phyloP scores from a whole-genome alignment of 2,888 invertebrate genomes.

The Cantharis rufa region DNA sequence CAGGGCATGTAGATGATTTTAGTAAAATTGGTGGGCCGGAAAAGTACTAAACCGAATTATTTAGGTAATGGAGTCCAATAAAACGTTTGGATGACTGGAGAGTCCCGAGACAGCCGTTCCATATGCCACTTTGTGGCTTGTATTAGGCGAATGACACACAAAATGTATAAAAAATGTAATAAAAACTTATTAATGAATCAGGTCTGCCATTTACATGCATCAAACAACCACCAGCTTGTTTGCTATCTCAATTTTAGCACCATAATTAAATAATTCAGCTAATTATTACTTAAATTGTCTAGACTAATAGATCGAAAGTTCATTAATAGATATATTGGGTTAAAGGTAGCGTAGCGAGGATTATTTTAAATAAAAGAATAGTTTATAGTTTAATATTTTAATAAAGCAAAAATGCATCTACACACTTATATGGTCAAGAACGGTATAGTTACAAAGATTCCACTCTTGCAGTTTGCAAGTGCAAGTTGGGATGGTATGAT shows the following conservation, averaged over 20 bases:
- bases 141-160: constrained; percentile 16
- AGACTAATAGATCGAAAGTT: neutral
- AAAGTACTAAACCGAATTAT: neutral
- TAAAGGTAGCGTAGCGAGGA: too few relatives aligned
- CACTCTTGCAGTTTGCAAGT: too few relatives aligned
- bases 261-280: constrained; percentile 3
- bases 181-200: constrained; percentile 20
- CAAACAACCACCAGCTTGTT: constrained; percentile 4
- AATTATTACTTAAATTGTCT: neutral
- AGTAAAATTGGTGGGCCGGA: neutral
- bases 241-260: neutral
- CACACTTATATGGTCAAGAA: too few relatives aligned
- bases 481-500: too few relatives aligned
- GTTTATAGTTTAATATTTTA: too few relatives aligned
- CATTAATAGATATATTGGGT: too few relatives aligned
- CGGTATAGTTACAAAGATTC: too few relatives aligned
- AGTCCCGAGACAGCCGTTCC: constrained; percentile 12
- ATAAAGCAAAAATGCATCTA: too few relatives aligned
- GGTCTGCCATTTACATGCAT: neutral
- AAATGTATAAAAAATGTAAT: neutral
- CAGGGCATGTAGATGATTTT: neutral
- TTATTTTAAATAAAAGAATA: too few relatives aligned
- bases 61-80: neutral
- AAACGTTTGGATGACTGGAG: constrained; percentile 8
- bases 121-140: constrained; percentile 7